Base-by-base conservation (phyloP, 2,113 vertebrate genomes). In the Vicugna pacos region DNA sequence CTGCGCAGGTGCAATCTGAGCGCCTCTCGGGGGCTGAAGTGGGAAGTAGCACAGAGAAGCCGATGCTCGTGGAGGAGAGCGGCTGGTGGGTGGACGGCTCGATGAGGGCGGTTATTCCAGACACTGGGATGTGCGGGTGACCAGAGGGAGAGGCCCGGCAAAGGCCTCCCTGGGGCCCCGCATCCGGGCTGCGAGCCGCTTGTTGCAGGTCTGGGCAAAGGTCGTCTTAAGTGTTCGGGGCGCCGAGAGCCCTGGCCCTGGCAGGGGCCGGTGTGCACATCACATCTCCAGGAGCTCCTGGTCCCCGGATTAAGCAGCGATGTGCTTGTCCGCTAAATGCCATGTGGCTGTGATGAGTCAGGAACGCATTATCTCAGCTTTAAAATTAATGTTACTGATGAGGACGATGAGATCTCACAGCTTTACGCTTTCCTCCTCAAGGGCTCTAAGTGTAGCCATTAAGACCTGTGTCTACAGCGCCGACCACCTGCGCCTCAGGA, bases 261-360 rank as follows among this genome's bases (percentile, higher is more conserved):
- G n/a, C 3, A 14, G 35, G 38, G 50, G 24, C 60, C 30, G 11
- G 5, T 3, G 0, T 15, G 30, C 69, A 73, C 54, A 65, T 88
- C 93, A 81, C 32, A 0, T 95, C 86, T 79, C 76, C 62, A 16
- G 94, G 84, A 95, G 81, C 72, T n/a, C 90, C 58, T 17, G n/a
- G 69, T 73, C 73, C 91, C 85, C 76, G 94, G 95, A 95, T 96
- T 81, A 95, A 95, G 84, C 72, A 92, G 30, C 86, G 65, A 96
- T 56, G 73, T 95, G 65, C 91, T 97, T 95, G 81, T 93, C 91
- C 85, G 86, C 58, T 97, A 91, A 94, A 94, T 64, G 42, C 94
- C 94, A 96, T 96, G 91, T 96, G 93, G 85, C 93, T 89, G 62
- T 87, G 93, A 26, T 96, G 95, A 97, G 96, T 97, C 96, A 96